A percentile compares a stretch with the other conserved stretches of the same genome.
Conservation (phyloP, 1,140 invertebrate genomes). For the Bombus terrestris region DNA sequence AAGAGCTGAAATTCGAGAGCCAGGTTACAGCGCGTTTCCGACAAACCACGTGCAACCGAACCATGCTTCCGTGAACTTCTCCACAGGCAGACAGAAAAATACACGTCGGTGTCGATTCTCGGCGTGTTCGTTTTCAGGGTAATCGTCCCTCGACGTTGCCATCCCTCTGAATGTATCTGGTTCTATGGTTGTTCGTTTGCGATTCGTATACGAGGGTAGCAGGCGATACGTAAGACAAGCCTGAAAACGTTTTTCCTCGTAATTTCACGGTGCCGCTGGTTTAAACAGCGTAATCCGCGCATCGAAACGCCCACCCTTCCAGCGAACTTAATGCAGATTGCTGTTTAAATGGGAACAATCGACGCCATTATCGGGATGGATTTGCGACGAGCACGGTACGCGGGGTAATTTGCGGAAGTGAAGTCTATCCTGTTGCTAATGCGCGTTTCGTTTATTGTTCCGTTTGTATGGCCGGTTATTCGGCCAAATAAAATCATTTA, state of each 20-base stretch:
- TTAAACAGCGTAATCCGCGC: constrained; percentile 28
- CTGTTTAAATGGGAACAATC: constrained; percentile 47
- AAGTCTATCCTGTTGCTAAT: constrained; percentile 21
- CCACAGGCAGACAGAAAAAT: not conserved
- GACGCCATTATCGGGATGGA: constrained; percentile 42
- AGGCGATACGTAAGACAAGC: constrained; percentile 5
- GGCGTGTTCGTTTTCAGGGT: not conserved
- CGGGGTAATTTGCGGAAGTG: constrained; percentile 24
- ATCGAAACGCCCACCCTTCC: not conserved
- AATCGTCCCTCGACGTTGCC: not conserved
- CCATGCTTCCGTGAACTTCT: not conserved
- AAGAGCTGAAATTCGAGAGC: constrained; percentile 4
- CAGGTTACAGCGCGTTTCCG: not conserved
- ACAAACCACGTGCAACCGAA: constrained; percentile 18
- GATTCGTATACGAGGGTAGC: too few relatives aligned
- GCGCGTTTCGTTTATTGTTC: not conserved
- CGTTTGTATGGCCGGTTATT: not conserved
- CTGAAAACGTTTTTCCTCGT: constrained; percentile 26
- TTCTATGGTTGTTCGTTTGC: not conserved
- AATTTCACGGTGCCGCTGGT: constrained; percentile 37
- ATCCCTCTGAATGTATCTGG: not conserved
- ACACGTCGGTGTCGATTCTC: not conserved
- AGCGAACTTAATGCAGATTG: constrained; percentile 31
- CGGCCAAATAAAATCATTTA: not conserved
- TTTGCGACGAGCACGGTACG: constrained; percentile 19